Percentiles rank a stretch among this genome's conserved stretches.
Conservation (phyloP, 2,888 invertebrate genomes). For the Nebria salina region DNA sequence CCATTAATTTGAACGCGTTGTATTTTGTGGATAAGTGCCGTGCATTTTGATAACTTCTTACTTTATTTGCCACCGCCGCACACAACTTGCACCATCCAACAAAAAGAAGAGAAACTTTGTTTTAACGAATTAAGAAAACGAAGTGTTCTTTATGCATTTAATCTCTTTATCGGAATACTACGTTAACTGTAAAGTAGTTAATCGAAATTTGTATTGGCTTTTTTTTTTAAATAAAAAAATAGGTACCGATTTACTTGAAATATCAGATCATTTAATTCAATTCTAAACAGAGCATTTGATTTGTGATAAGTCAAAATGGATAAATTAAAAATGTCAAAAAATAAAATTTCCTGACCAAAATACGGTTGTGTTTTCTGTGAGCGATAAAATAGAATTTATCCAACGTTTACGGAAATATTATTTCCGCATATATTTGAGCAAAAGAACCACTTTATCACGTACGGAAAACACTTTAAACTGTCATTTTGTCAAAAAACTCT, state of each 20-base stretch:
- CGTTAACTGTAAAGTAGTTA: neutral
- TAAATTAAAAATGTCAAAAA: too few species aligned
- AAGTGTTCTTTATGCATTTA: neutral
- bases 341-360: too few species aligned
- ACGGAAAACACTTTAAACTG: too few species aligned
- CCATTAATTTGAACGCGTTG: neutral
- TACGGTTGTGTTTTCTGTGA: too few species aligned
- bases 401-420: too few species aligned
- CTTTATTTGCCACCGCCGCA: neutral
- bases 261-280: neutral
- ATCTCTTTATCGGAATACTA: neutral
- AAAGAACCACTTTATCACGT: too few species aligned
- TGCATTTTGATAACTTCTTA: neutral
- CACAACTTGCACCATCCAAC: neutral
- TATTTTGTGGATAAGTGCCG: neutral
- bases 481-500: too few species aligned
- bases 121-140: neutral
- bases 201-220: neutral
- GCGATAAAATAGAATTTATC: too few species aligned
- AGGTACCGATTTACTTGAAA: neutral
- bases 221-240: neutral
- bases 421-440: too few species aligned
- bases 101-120: neutral
- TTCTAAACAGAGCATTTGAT: too few species aligned
- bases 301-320: too few species aligned